A percentile compares a stretch with the other conserved stretches of the same genome.
These are phyloP conservation scores for Apteryx mantelli DNA, from an alignment of 2,113 vertebrate genomes.

Conservation along the genomic window DNA sequence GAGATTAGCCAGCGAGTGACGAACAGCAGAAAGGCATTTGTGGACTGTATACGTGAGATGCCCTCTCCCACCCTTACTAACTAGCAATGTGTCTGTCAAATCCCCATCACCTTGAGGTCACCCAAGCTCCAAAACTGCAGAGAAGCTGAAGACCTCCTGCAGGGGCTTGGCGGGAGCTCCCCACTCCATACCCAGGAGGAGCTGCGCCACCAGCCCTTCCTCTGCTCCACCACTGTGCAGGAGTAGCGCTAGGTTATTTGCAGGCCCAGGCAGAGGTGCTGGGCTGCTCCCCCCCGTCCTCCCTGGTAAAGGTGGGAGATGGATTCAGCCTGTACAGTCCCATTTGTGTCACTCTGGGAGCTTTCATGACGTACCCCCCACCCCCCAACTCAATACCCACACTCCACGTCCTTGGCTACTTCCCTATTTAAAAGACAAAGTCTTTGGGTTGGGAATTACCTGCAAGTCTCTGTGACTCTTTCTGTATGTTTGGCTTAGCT, in stretches of 20 bases:
- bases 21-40: background rate
- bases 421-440: background rate
- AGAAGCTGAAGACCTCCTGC: background rate
- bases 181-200: accelerated
- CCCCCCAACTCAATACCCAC: too few relatives aligned
- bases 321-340: background rate
- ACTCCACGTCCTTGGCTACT: background rate
- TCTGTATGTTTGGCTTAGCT: background rate
- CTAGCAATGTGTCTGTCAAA: background rate
- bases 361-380: background rate
- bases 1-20: background rate
- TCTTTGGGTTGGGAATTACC: background rate
- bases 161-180: background rate
- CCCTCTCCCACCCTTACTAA: background rate
- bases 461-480: background rate
- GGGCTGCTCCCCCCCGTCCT: background rate
- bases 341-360: background rate
- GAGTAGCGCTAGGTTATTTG: background rate
- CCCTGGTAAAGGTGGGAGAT: background rate
- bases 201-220: background rate
- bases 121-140: background rate
- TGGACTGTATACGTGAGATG: background rate
- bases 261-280: background rate
- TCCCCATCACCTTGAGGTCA: background rate
- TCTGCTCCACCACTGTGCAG: background rate